These are phyloP conservation scores for Arizona elegans DNA, from an alignment of 2,113 vertebrate species.

Conservation along the genomic window DNA sequence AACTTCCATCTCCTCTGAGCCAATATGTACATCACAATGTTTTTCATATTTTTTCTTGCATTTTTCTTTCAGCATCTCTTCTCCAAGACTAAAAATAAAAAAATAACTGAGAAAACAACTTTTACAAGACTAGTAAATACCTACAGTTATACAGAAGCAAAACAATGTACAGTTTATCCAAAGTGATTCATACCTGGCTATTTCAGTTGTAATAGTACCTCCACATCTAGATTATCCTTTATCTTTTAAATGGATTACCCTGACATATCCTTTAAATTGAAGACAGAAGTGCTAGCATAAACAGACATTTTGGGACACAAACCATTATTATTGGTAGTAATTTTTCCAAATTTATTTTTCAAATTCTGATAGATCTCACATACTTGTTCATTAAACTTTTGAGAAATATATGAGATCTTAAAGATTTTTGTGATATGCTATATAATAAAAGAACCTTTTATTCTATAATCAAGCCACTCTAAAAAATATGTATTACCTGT, in stretches of 20 bases:
- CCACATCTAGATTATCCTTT: neutral
- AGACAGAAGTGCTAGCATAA: neutral
- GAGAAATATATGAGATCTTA: neutral
- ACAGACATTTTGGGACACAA: neutral
- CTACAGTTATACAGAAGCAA: neutral
- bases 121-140: neutral
- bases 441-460: neutral
- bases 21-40: neutral
- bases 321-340: neutral
- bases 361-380: neutral
- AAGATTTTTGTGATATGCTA: neutral
- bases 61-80: constrained; percentile 59
- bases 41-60: constrained; percentile 65
- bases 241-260: neutral
- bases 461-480: neutral
- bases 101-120: constrained; percentile 11
- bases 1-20: constrained; percentile 14
- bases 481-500: constrained; percentile 61
- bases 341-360: neutral
- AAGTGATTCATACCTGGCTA: neutral
- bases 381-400: neutral
- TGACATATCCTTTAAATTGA: neutral
- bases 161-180: neutral
- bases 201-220: neutral
- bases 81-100: constrained; percentile 48